phyloP scores from a whole-genome alignment of 2,113 vertebrate species.

The Sphyrna mokarran region DNA sequence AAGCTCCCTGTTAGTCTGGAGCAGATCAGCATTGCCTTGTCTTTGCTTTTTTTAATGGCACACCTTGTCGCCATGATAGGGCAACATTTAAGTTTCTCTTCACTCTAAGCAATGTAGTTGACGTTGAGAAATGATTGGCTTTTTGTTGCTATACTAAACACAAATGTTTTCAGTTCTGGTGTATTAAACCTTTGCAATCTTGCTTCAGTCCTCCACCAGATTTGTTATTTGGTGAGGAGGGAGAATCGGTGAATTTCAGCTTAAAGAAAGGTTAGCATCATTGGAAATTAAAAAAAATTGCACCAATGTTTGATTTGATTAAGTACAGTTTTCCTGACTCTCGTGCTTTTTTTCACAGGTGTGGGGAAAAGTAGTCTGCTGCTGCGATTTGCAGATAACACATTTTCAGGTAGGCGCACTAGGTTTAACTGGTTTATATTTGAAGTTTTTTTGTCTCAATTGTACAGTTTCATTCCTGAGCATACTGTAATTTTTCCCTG shows the following conservation, averaged over 20 bases:
- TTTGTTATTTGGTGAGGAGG: background rate
- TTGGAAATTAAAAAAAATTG: background rate
- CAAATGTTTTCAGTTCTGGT: background rate
- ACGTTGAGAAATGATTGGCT: background rate
- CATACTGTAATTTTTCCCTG: background rate
- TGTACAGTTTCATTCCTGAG: background rate
- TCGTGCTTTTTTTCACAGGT: conserved; percentile 57
- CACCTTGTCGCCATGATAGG: background rate
- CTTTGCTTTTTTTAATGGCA: background rate
- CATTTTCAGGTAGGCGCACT: conserved; percentile 82
- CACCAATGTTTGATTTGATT: background rate
- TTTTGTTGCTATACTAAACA: background rate
- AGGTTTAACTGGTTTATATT: background rate
- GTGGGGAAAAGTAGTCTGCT: conserved; percentile 98
- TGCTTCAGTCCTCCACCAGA: background rate
- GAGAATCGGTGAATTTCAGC: background rate
- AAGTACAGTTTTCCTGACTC: background rate
- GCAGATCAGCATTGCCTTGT: background rate
- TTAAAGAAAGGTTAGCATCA: background rate
- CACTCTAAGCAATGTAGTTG: background rate
- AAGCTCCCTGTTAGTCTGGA: background rate
- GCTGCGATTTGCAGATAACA: conserved; percentile 94
- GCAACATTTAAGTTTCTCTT: background rate
- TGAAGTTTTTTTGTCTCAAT: background rate
- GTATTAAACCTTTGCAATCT: background rate